These are phyloP conservation scores for Calliphora vicina DNA, from an alignment of 1,140 invertebrate genomes.

Conservation along the genomic window DNA sequence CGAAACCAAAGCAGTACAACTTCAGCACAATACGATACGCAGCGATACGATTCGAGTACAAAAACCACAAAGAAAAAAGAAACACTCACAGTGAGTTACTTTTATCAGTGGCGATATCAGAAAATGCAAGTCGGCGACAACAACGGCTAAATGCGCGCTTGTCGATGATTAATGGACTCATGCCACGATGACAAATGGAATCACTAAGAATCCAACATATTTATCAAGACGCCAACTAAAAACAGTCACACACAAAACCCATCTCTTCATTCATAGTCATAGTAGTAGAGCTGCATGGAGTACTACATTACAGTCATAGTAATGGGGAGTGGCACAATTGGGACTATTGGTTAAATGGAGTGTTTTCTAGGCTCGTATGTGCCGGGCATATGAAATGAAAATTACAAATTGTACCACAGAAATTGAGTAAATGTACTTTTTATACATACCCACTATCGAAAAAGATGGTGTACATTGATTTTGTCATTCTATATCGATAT, in stretches of 20 bases:
- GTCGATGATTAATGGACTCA: slow-evolving; percentile 34
- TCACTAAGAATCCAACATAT: slow-evolving; percentile 8
- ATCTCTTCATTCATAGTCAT: neutral
- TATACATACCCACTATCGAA: no score
- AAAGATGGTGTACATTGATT: no score
- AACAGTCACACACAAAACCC: neutral
- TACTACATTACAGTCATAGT: neutral
- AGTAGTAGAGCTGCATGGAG: neutral
- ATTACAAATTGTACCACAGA: no score
- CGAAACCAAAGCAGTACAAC: neutral
- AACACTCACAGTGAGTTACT: neutral
- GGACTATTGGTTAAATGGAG: no score
- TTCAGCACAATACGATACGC: neutral
- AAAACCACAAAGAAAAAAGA: neutral
- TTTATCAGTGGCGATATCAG: slow-evolving; percentile 4
- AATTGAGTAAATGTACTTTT: no score
- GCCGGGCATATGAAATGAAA: no score
- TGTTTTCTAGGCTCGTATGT: no score
- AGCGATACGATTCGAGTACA: neutral
- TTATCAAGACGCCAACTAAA: slow-evolving; percentile 27
- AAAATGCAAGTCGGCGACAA: slow-evolving; percentile 13
- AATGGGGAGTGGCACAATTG: neutral
- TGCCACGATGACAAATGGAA: slow-evolving; percentile 37
- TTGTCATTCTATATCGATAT: no score
- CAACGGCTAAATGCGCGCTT: slow-evolving; percentile 15